Evolutionary conservation across 2,888 invertebrate genomes (phyloP).

Genomic region (Cephus rjabovi): DNA sequence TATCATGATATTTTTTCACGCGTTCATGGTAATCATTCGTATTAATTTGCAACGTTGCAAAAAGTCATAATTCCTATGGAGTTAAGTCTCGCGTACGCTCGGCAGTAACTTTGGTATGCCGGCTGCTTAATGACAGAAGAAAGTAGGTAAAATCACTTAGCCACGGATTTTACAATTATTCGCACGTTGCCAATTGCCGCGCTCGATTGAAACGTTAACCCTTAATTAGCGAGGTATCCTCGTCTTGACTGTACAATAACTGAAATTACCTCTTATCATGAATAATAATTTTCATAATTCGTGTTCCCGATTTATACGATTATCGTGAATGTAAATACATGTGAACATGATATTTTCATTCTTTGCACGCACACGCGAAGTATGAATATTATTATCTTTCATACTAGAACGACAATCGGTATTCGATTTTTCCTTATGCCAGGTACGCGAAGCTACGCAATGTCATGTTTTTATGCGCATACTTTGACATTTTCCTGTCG

Average conservation of each 20-base stretch:
- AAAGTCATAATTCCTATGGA: background rate
- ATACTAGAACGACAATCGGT: too few relatives aligned
- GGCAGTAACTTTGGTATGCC: constrained; percentile 4
- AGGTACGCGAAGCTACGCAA: constrained; percentile 31
- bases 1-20: constrained; percentile 14
- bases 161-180: constrained; percentile 2
- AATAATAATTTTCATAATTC: background rate
- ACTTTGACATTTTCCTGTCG: constrained; percentile 31
- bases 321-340: background rate
- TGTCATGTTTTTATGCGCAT: constrained; percentile 28
- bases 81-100: background rate
- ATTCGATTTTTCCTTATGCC: background rate
- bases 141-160: constrained; percentile 20
- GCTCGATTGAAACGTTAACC: constrained; percentile 39
- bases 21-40: constrained; percentile 9
- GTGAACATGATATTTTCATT: background rate
- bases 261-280: constrained; percentile 34
- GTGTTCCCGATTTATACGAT: background rate
- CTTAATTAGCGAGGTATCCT: constrained; percentile 36
- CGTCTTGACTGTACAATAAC: constrained; percentile 32
- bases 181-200: background rate
- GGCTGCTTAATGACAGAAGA: constrained; percentile 18
- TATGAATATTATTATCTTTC: background rate
- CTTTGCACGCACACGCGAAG: background rate
- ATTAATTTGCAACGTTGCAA: constrained; percentile 19